Evolutionary conservation across 2,888 invertebrate species (phyloP).

Genomic region (Sesamia inferens): DNA sequence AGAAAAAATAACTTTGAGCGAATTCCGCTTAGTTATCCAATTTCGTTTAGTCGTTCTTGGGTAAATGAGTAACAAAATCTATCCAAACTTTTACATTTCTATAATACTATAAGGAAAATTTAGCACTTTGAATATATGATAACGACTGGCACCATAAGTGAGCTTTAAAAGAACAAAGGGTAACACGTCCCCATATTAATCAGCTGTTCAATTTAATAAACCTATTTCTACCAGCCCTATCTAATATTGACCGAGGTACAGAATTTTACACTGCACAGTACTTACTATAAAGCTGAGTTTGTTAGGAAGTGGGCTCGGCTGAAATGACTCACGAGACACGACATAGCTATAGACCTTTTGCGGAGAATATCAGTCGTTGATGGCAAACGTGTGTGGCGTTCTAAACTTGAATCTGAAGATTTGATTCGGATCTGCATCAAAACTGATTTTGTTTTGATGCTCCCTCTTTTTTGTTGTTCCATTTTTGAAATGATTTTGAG

Average conservation of each 20-base stretch:
- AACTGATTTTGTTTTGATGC: conserved; percentile 35
- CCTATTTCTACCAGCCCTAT: conserved; percentile 55
- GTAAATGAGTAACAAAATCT: too few relatives aligned
- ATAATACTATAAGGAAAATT: too few relatives aligned
- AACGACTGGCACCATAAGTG: neutral
- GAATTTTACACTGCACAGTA: conserved; percentile 58
- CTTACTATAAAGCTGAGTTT: conserved; percentile 59
- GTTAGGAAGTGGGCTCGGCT: conserved; percentile 51
- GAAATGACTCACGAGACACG: conserved; percentile 59
- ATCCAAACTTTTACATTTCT: too few relatives aligned
- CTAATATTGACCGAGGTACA: conserved; percentile 31
- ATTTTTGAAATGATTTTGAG: conserved; percentile 11
- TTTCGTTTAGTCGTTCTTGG: too few relatives aligned
- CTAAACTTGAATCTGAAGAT: conserved; percentile 48
- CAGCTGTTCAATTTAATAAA: neutral
- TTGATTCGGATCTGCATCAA: conserved; percentile 43
- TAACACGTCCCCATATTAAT: neutral
- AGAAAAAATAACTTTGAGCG: too few relatives aligned
- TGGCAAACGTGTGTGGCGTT: conserved; percentile 55
- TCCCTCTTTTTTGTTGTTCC: neutral
- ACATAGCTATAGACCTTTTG: conserved; percentile 61
- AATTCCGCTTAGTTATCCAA: too few relatives aligned
- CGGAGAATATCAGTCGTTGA: conserved; percentile 41
- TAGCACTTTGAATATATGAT: too few relatives aligned
- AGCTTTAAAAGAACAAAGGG: neutral